A percentile compares a stretch with the other conserved stretches of the same genome.
These are phyloP conservation scores for Tor tambroides DNA, from an alignment of 2,113 vertebrate genomes.

Conservation along the genomic window DNA sequence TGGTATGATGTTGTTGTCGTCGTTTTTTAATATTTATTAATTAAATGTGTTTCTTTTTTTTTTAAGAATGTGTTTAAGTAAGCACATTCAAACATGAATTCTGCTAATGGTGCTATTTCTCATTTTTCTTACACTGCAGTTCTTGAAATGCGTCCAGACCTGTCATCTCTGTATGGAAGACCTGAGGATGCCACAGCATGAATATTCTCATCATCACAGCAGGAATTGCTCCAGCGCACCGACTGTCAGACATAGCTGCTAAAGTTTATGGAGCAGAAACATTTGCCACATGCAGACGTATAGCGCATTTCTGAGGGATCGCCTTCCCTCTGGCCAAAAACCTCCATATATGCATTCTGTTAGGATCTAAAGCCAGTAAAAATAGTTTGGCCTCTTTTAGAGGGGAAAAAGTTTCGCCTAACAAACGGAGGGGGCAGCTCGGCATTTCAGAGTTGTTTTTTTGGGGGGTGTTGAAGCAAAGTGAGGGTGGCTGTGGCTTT, in stretches of 20 bases:
- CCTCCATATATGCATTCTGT: slow-evolving; percentile 45
- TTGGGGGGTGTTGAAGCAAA: slow-evolving; percentile 23
- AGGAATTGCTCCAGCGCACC: neutral
- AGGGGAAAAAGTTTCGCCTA: slow-evolving; percentile 20
- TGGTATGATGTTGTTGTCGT: no score
- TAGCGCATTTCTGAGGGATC: slow-evolving; percentile 25
- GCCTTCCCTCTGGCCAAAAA: slow-evolving; percentile 34
- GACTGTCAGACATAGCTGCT: slow-evolving; percentile 30
- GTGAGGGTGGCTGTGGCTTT: slow-evolving; percentile 38
- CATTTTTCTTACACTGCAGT: neutral
- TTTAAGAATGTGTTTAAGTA: neutral
- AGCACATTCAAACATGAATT: neutral
- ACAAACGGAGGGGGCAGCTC: slow-evolving; percentile 4
- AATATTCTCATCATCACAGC: slow-evolving; percentile 31
- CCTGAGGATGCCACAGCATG: slow-evolving; percentile 1
- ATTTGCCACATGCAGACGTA: slow-evolving; percentile 41
- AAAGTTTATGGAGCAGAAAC: slow-evolving; percentile 43
- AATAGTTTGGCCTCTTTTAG: slow-evolving; percentile 40
- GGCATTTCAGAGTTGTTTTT: slow-evolving; percentile 10
- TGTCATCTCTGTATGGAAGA: neutral
- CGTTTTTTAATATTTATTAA: neutral
- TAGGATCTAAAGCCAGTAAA: slow-evolving; percentile 36
- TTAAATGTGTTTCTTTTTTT: neutral
- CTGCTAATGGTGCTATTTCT: no score
- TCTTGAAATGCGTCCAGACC: neutral